Base-by-base conservation (phyloP, 37 sponge, comb jelly and placozoan species). In the Cladorhizidae sp. region DNA sequence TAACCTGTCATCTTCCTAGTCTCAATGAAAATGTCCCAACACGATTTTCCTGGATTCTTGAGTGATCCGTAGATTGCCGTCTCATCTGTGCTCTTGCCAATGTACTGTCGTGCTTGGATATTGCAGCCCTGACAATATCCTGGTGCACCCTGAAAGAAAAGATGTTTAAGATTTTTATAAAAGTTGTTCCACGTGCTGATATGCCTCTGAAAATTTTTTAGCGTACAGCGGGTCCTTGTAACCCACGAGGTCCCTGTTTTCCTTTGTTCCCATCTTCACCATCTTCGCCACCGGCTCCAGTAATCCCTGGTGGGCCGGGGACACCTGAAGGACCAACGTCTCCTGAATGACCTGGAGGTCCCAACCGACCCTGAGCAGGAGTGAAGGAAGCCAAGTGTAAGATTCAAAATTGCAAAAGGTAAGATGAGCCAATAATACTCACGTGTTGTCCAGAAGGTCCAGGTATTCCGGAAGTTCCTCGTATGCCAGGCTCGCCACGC, bases 381-480 rank as follows among this genome's bases (percentile, higher is more conserved):
- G 18, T n/a, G n/a, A n/a, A n/a, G n/a, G n/a, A n/a, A n/a, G n/a
- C n/a, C n/a, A n/a, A n/a, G n/a, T n/a, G n/a, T n/a, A n/a, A n/a
- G n/a, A n/a, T n/a, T n/a, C n/a, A n/a, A n/a, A n/a, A n/a, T n/a
- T n/a, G n/a, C n/a, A n/a, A n/a, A n/a, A n/a, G n/a, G n/a, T n/a
- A n/a, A n/a, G n/a, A n/a, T n/a, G n/a, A n/a, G n/a, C n/a, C n/a
- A n/a, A n/a, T n/a, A n/a, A n/a, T n/a, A 6, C 74, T 64, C 37
- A 83, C 89, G 40, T 26, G 2, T 64, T 72, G 57, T 63, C 89
- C 89, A 64, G 83, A 31, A 36, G 80, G 79, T 65, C 89, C 91
- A 52, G 79, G 35, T 0, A 70, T 36, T 43, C 89, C 89, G 20
- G 83, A 20, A 22, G 70, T 58, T 83, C 89, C 89, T 32, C 68